Evolutionary conservation across 1,140 invertebrate genomes (phyloP), one percentile per base, ranked within the genome.

Genomic region (Trichonephila inaurata): DNA sequence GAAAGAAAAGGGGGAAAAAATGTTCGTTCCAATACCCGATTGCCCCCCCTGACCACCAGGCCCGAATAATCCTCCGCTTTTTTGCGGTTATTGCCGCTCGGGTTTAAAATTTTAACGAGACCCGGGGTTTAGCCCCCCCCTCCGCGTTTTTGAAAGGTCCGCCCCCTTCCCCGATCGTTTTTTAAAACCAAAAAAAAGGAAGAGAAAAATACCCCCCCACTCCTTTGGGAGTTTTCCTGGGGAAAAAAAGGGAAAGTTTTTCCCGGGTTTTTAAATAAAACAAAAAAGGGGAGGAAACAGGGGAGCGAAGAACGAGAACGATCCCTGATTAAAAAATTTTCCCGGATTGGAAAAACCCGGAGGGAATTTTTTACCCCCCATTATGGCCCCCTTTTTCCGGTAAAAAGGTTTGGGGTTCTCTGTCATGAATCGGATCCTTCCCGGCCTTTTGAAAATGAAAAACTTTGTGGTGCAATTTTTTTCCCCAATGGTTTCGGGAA

Each of bases 41-140:
- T 77, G 28, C 69, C 69, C 28, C 40, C 69, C 33, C 16, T 21
- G 69, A 77, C 69, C 40, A 16, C 28, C 66, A 90, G 89, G 89
- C 60, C 51, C 51, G 58, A 60, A 90, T 90, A 77, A 81, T 69
- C 89, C 89, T 90, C 89, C 69, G 44, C 51, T n/a, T 28, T 33
- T 18, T 90, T 40, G 82, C 40, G 66, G 85, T 93, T 93, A 93
- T 88, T 93, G 69, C 40, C 60, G 66, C 85, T 51, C 21, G 28
- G 51, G n/a, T n/a, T 85, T 93, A 93, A 93, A 93, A 93, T 93
- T 93, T 93, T 93, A 93, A 93, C 92, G 92, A 93, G 92, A 66
- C 28, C 28, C n/a, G n/a, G 51, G 28, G 77, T 83, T 60, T 91
- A n/a, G n/a, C n/a, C 61, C 82, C 40, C 83, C 61, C 60, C n/a